These are phyloP conservation scores for Megaleporinus macrocephalus DNA, from an alignment of 2,113 vertebrate genomes.

Conservation along the genomic window DNA sequence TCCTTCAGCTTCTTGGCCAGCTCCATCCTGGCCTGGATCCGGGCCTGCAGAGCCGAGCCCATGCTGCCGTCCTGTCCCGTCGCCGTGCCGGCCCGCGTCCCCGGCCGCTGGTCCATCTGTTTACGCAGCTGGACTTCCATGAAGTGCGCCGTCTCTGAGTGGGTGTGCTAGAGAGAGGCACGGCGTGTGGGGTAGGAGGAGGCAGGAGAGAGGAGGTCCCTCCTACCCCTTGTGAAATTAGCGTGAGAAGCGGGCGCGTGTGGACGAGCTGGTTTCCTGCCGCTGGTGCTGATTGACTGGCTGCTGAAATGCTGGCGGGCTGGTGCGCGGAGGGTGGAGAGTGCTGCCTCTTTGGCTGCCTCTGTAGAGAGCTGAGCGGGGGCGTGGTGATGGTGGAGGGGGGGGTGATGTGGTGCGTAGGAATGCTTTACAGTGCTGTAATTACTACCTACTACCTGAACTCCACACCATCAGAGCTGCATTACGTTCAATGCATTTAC, in stretches of 20 bases:
- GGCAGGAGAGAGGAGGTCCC: not conserved
- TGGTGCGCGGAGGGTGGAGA: too few relatives aligned
- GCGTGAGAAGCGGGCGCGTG: not conserved
- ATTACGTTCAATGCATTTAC: too few relatives aligned
- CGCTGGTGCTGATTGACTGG: slow-evolving; percentile 4
- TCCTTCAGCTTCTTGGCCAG: slow-evolving; percentile 40
- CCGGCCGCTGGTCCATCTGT: not conserved
- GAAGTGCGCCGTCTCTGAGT: not conserved
- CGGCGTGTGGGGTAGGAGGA: slow-evolving; percentile 29
- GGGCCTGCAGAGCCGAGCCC: slow-evolving; percentile 6
- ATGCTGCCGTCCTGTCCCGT: slow-evolving; percentile 16
- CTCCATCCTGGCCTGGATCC: slow-evolving; percentile 37
- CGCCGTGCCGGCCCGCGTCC: not conserved
- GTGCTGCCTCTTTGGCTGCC: too few relatives aligned
- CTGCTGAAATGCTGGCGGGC: not conserved
- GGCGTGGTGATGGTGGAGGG: too few relatives aligned
- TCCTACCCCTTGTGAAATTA: not conserved
- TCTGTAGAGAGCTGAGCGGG: too few relatives aligned
- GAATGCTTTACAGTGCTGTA: too few relatives aligned
- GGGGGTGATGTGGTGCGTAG: too few relatives aligned
- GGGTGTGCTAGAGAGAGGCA: not conserved
- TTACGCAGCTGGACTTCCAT: slow-evolving; percentile 12
- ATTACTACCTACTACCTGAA: too few relatives aligned
- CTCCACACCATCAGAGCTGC: too few relatives aligned
- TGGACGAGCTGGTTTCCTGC: slow-evolving; percentile 21